Percentiles rank a stretch among this genome's conserved stretches.
phyloP scores from a whole-genome alignment of 1,140 invertebrate species.

The Trinorchestia longiramus region DNA sequence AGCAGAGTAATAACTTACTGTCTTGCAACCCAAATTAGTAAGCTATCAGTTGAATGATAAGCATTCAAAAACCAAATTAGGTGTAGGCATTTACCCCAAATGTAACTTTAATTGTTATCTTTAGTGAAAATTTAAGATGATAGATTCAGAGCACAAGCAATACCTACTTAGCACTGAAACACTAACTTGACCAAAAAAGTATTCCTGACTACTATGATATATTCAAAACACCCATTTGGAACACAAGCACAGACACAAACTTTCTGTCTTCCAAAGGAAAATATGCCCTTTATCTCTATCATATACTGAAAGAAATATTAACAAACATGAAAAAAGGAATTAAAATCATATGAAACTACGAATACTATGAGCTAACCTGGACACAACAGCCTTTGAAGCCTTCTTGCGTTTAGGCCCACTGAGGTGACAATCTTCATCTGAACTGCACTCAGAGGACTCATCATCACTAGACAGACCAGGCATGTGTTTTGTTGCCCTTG shows the following conservation, averaged over 20 bases:
- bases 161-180: neutral
- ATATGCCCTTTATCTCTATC: neutral
- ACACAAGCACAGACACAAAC: neutral
- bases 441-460: neutral
- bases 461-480: constrained; percentile 41
- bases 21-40: too few species aligned
- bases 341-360: neutral
- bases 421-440: constrained; percentile 37
- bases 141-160: neutral
- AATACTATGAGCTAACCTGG: neutral
- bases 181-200: neutral
- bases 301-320: neutral
- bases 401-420: constrained; percentile 36
- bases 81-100: too few species aligned
- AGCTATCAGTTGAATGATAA: too few species aligned
- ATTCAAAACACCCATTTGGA: neutral
- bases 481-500: neutral
- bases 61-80: too few species aligned
- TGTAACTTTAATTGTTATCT: too few species aligned
- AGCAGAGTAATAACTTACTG: too few species aligned
- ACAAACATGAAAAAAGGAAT: neutral
- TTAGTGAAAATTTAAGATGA: too few species aligned
- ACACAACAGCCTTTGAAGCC: neutral
- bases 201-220: neutral
- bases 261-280: neutral